Base-by-base conservation (phyloP, 2,888 invertebrate species). In the Melolontha melolontha region DNA sequence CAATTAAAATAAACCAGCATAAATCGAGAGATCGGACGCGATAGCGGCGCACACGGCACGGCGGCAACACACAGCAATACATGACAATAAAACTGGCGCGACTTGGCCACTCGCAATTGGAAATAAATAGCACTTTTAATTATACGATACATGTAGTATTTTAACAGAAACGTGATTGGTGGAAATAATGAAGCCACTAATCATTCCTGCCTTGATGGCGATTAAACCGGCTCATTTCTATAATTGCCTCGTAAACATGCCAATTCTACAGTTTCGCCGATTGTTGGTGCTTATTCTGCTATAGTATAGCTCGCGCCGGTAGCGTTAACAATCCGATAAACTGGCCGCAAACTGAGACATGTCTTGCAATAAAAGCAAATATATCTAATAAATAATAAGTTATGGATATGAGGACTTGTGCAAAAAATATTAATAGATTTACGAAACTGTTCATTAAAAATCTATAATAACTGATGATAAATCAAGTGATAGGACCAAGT, bases 181-280 rank as follows among this genome's bases (percentile, higher is more conserved):
- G 78, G 80, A 80, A 80, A 81, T 81, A 81, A 82, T 82, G 81
- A 82, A 81, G 82, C 80, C 77, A 82, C 81, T 79, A 80, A 82
- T 82, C 81, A 81, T 81, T 81, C 79, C 73, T 68, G 76, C 75
- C 74, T 77, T 78, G 80, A 81, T 79, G 78, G 77, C 79, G 78
- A 80, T 80, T 80, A 81, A 81, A 81, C 79, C 80, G 78, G 79
- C 81, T 81, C 80, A 81, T 82, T 81, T 80, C 81, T 81, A 75
- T 81, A 82, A 82, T 81, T 81, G 81, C 80, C 76, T 74, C 80
- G 80, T 82, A 82, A 82, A 82, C 81, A 82, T 81, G 81, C 80
- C 82, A 80, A 77, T 78, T 77, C 79, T 77, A 75, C 73, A 72
- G 73, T 75, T 74, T 75, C 77, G 75, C 73, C 71, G 72, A 74